Base-by-base conservation (phyloP, 2,888 invertebrate species). In the Xylocampa areola region DNA sequence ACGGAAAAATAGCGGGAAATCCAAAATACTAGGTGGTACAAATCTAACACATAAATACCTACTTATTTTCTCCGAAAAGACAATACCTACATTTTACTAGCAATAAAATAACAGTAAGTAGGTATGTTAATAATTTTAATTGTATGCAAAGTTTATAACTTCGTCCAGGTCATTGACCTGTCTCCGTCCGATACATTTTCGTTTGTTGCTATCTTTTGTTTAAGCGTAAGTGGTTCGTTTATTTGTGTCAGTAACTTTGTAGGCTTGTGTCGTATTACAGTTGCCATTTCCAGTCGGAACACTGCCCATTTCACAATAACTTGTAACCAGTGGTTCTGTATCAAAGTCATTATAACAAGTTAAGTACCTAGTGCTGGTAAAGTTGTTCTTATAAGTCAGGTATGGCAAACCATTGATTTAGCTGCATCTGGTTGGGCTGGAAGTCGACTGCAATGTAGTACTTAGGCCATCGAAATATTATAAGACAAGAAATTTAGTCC, bases 231-330 rank as follows among this genome's bases (percentile, higher is more conserved):
- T 59, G 48, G 52, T 40, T 45, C 23, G 58, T 65, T 75, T 60
- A 68, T 76, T 74, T 65, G 64, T 76, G 73, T 73, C 70, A 74
- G 66, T 70, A 53, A 64, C 61, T 74, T 49, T 70, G 61, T 68
- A 59, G 77, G 76, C 37, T 50, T 48, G 48, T 44, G 50, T 54
- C 35, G 41, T 64, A 52, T 64, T 66, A 64, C 57, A 57, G 51
- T 63, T 48, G 55, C 60, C 55, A 51, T 69, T 64, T 55, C 51
- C 29, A 67, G 65, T 55, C 25, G 29, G 29, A 44, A 59, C 32
- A 41, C 27, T 29, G 23, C 27, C 51, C 65, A 62, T 75, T 68
- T 63, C 72, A 60, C 62, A 75, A 64, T 50, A 69, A 71, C 64
- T 54, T 53, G 60, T 67, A 62, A 30, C 11, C 16, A 8, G 21